These are phyloP conservation scores for Tyrophagus putrescentiae DNA, from an alignment of 1,140 invertebrate genomes.

Conservation along the genomic window DNA sequence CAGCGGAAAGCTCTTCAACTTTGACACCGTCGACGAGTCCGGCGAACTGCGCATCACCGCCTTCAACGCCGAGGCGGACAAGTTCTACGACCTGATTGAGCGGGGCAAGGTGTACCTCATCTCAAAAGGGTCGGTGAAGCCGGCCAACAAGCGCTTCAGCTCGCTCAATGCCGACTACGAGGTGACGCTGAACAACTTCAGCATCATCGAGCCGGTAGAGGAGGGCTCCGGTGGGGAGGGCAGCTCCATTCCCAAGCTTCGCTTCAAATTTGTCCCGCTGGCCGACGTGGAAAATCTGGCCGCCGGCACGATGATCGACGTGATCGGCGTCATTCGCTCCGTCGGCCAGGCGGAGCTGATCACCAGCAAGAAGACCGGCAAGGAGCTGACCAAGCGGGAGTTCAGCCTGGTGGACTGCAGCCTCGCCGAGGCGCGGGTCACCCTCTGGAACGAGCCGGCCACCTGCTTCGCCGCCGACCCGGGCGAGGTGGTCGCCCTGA, in stretches of 20 bases:
- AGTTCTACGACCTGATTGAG: conserved; percentile 76
- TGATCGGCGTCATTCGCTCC: conserved; percentile 73
- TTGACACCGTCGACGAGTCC: conserved; percentile 79
- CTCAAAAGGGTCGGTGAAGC: conserved; percentile 5
- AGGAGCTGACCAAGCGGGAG: conserved; percentile 77
- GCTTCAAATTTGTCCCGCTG: conserved; percentile 67
- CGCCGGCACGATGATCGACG: conserved; percentile 44
- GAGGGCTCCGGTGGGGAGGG: conserved; percentile 39
- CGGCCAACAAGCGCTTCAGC: conserved; percentile 21
- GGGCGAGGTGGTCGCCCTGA: conserved; percentile 66
- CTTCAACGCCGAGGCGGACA: conserved; percentile 77
- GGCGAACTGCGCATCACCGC: conserved; percentile 89
- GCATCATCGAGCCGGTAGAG: conserved; percentile 52
- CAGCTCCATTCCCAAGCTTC: conserved; percentile 52
- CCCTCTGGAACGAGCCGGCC: conserved; percentile 47
- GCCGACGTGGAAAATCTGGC: conserved; percentile 49
- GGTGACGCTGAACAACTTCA: conserved; percentile 70
- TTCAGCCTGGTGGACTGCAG: conserved; percentile 70
- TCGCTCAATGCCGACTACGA: conserved; percentile 83
- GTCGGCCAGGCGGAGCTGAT: conserved; percentile 54
- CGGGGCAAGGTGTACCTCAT: conserved; percentile 40
- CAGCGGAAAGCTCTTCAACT: conserved; percentile 77
- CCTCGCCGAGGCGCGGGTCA: conserved; percentile 51
- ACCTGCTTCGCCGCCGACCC: conserved; percentile 59
- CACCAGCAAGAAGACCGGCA: conserved; percentile 52